A percentile compares a stretch with the other conserved stretches of the same genome.
These are phyloP conservation scores for Ariopsis seemanni DNA, from an alignment of 2,113 vertebrate genomes.

Conservation along the genomic window DNA sequence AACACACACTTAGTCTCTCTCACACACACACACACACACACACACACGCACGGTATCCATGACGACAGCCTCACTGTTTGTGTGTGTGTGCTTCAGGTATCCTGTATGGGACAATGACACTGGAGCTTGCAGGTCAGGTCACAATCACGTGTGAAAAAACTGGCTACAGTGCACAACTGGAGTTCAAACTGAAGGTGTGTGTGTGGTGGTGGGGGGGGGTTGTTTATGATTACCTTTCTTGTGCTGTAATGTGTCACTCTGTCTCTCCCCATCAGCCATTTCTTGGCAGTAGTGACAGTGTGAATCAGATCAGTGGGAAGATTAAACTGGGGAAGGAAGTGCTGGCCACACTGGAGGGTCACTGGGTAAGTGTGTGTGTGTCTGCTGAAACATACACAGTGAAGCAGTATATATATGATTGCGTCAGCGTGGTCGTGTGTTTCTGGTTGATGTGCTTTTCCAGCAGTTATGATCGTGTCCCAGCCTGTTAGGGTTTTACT, in stretches of 20 bases:
- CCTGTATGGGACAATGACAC: slow-evolving; percentile 96
- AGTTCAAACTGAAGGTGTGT: slow-evolving; percentile 95
- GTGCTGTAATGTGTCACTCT: neutral
- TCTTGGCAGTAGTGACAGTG: slow-evolving; percentile 90
- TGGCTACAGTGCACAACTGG: slow-evolving; percentile 91
- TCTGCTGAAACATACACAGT: neutral
- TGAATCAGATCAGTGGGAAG: slow-evolving; percentile 94
- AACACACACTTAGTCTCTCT: slow-evolving; percentile 33
- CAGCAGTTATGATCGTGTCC: too few species aligned
- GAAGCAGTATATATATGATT: too few species aligned
- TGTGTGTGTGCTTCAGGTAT: slow-evolving; percentile 77
- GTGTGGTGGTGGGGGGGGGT: neutral
- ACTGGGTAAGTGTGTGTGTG: slow-evolving; percentile 81
- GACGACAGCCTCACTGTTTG: neutral
- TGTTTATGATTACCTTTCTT: neutral
- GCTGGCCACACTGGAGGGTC: slow-evolving; percentile 92
- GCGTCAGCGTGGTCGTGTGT: neutral
- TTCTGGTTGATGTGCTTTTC: neutral
- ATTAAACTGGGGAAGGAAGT: slow-evolving; percentile 98
- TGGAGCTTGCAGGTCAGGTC: slow-evolving; percentile 92
- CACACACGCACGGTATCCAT: neutral
- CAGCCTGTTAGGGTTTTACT: too few species aligned
- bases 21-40: neutral
- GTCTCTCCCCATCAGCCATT: slow-evolving; percentile 79
- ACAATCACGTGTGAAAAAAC: slow-evolving; percentile 95